Evolutionary conservation across 2,113 vertebrate species (phyloP).

Genomic region (Nycticryphes semicollaris): DNA sequence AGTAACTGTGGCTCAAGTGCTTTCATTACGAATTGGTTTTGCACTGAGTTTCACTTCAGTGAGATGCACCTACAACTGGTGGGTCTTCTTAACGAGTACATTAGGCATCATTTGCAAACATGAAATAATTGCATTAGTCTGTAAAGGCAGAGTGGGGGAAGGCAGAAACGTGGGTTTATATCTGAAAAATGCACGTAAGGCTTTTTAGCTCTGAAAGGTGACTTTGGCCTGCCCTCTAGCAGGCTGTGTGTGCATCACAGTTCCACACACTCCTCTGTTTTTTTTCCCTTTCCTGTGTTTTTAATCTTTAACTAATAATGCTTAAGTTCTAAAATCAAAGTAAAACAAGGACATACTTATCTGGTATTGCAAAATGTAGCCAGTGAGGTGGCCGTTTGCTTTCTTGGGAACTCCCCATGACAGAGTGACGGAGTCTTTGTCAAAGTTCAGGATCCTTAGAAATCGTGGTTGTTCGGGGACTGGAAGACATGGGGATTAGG

Average conservation of each 20-base stretch:
- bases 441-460: slow-evolving; percentile 86
- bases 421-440: slow-evolving; percentile 82
- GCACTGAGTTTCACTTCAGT: not conserved
- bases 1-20: not conserved
- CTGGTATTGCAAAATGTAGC: slow-evolving; percentile 90
- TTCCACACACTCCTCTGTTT: fast-evolving
- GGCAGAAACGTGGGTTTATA: not conserved
- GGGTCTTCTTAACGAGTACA: not conserved
- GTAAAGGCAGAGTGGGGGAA: not conserved
- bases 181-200: fast-evolving
- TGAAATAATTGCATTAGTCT: not conserved
- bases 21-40: not conserved
- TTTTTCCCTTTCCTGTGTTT: too few relatives aligned
- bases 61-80: not conserved
- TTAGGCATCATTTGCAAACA: not conserved
- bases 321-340: too few relatives aligned
- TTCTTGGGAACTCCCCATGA: slow-evolving; percentile 87
- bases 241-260: not conserved
- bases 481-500: slow-evolving; percentile 60
- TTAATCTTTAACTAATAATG: too few relatives aligned
- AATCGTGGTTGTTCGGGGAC: slow-evolving; percentile 88
- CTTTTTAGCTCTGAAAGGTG: not conserved
- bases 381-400: slow-evolving; percentile 88
- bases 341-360: slow-evolving; percentile 82
- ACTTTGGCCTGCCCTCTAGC: slow-evolving; percentile 6